Conservation (phyloP, 1,140 invertebrate species). For the Philotrypesis tridentata region DNA sequence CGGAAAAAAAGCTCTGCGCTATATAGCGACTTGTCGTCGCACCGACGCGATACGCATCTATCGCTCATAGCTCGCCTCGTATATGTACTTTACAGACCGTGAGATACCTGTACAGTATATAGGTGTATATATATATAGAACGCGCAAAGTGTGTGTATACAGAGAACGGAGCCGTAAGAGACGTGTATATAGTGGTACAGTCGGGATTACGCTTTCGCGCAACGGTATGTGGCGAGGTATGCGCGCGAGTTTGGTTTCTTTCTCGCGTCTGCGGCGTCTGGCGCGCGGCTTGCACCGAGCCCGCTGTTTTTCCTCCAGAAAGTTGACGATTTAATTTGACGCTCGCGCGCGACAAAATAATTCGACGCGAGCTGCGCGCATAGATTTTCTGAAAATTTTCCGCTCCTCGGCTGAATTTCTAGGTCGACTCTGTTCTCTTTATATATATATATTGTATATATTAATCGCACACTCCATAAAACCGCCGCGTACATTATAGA, state of each 20-base stretch:
- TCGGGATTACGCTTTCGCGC: slow-evolving; percentile 1
- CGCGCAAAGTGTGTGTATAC: background rate
- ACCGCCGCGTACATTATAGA: too few species aligned
- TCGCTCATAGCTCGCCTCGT: background rate
- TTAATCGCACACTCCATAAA: background rate
- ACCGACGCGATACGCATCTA: too few species aligned
- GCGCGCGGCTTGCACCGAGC: too few species aligned
- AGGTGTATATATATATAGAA: background rate
- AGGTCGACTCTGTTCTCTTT: background rate
- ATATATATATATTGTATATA: too few species aligned
- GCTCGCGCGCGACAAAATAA: background rate
- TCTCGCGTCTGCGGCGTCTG: background rate
- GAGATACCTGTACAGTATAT: background rate
- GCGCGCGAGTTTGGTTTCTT: slow-evolving; percentile 3
- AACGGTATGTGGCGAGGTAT: slow-evolving; percentile 8
- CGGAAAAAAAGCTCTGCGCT: too few species aligned
- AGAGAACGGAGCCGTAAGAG: too few species aligned
- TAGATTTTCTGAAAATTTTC: background rate
- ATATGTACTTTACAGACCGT: background rate
- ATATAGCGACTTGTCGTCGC: too few species aligned
- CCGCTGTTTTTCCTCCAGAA: too few species aligned
- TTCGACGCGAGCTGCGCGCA: background rate
- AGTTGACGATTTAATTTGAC: too few species aligned
- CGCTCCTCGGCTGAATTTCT: background rate
- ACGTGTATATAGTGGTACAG: background rate